A percentile compares a stretch with the other conserved stretches of the same genome.
Evolutionary conservation across 2,888 invertebrate genomes (phyloP).

Genomic region (Odontocerum albicorne): DNA sequence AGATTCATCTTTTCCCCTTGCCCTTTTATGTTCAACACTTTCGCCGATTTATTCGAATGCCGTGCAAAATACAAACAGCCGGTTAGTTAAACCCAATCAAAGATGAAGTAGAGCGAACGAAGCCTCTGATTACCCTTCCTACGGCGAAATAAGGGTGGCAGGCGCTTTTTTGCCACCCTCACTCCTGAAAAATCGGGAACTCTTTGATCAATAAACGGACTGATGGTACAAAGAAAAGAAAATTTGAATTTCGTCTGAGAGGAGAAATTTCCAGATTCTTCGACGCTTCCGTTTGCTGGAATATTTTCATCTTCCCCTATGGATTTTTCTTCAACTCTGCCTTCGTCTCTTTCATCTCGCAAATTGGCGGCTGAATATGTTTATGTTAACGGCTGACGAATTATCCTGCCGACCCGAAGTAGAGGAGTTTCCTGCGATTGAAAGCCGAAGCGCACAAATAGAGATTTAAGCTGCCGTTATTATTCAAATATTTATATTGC

Average conservation of each 20-base stretch:
- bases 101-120: slow-evolving; percentile 52
- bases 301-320: too few species aligned
- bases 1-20: neutral
- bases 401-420: slow-evolving; percentile 5
- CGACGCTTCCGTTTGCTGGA: slow-evolving; percentile 15
- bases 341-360: slow-evolving; percentile 25
- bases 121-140: slow-evolving; percentile 48
- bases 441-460: slow-evolving; percentile 9
- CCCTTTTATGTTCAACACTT: slow-evolving; percentile 13
- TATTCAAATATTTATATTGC: too few species aligned
- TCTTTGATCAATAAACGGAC: slow-evolving; percentile 36
- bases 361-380: slow-evolving; percentile 27
- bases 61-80: slow-evolving; percentile 35
- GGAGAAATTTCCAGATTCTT: slow-evolving; percentile 17
- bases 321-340: slow-evolving; percentile 12
- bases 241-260: slow-evolving; percentile 33
- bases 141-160: slow-evolving; percentile 9
- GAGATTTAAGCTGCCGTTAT: too few species aligned
- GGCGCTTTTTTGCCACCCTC: neutral
- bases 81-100: slow-evolving; percentile 42
- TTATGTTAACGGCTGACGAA: slow-evolving; percentile 9
- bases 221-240: slow-evolving; percentile 35
- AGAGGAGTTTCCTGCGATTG: slow-evolving; percentile 6
- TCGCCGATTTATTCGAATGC: slow-evolving; percentile 10
- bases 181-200: slow-evolving; percentile 11